These are phyloP conservation scores for Decapterus maruadsi DNA, from an alignment of 2,797 vertebrate species.

Conservation along the genomic window DNA sequence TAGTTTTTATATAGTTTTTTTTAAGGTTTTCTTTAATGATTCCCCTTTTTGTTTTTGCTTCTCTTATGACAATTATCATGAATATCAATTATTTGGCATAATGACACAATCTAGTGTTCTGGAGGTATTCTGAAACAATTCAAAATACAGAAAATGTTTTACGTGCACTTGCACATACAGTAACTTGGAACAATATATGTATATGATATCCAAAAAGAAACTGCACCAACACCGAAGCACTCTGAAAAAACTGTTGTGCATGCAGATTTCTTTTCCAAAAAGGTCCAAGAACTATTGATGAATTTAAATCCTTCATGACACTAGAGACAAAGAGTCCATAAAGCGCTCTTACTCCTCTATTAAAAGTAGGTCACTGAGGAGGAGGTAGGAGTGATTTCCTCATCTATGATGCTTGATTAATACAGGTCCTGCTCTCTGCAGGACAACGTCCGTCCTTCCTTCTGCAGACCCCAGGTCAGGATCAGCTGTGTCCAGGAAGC, in stretches of 20 bases:
- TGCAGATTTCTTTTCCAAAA: no score
- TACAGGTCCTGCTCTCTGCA: not conserved
- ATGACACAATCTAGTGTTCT: no score
- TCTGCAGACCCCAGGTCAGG: conserved; percentile 11
- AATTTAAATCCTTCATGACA: no score
- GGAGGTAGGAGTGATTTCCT: not conserved
- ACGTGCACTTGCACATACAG: no score
- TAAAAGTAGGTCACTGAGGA: not conserved
- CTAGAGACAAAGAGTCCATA: not conserved
- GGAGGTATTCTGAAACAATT: not conserved
- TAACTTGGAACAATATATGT: not conserved
- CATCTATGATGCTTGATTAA: not conserved
- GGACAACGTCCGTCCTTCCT: not conserved
- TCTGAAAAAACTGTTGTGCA: no score
- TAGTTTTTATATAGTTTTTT: no score
- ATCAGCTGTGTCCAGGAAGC: not conserved
- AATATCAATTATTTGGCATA: no score
- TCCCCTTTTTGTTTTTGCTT: no score
- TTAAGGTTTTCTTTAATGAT: no score
- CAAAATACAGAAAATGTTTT: not conserved
- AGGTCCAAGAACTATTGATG: no score
- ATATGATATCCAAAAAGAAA: not conserved
- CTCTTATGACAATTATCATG: no score
- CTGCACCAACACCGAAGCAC: no score
- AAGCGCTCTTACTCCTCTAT: not conserved